Evolutionary conservation across 2,888 invertebrate species (phyloP), one percentile per base, ranked within the genome.

Genomic region (Metopia argyrocephala): DNA sequence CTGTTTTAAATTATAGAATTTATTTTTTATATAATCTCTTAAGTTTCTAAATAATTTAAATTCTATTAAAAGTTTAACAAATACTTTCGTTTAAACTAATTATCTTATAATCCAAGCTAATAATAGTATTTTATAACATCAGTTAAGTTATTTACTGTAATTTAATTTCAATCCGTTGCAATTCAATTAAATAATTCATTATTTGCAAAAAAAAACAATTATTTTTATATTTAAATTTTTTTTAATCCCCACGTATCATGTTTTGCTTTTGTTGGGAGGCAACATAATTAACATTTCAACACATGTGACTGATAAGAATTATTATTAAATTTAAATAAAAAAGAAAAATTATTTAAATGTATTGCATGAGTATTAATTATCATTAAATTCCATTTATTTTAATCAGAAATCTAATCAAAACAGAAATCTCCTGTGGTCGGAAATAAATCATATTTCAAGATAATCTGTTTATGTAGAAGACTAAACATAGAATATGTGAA

Each of bases 311-410:
- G 59, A 48, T 59, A 69, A 62, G 18, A 20, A 69, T 48, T 18
- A 69, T 56, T 70, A 45, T 68, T 46, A 18, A n/a, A 68, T 57
- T 80, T 73, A 52, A 68, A 46, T 31, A 64, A 5, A 12, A 45
- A 71, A 12, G 12, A 38, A 38, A 12, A 38, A 38, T 12, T 3
- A 38, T 38, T 38, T 38, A 57, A 66, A 71, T 59, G 54, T 56
- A 61, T 62, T 46, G 20, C 56, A 79, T 68, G 54, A 68, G 23
- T 71, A 80, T 71, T 76, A 80, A 75, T 75, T 61, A 56, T 4
- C 31, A 70, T 79, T 70, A 57, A 75, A 65, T 54, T 70, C 21
- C 46, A 74, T 69, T 76, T 64, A 70, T 70, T 70, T 64, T 70
- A 57, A 70, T 76, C 52, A 27, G 38, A 64, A 76, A 57, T 76